Evolutionary conservation across 1,140 invertebrate genomes (phyloP), one percentile per base, ranked within the genome.

Genomic region (Drosophila watanabei): DNA sequence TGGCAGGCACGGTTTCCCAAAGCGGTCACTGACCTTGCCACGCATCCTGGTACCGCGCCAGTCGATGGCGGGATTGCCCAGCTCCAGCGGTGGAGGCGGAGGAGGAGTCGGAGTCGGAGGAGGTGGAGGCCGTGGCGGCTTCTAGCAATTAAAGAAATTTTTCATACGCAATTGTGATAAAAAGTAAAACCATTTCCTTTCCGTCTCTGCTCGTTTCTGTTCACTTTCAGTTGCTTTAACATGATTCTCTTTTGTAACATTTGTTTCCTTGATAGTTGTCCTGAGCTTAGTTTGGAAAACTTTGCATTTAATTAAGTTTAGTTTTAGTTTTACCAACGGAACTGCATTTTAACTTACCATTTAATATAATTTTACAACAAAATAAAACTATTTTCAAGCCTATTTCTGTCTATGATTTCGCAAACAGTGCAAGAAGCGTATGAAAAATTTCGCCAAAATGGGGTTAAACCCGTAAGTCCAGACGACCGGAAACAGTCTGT

Each of bases 111-210:
- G n/a, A n/a, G n/a, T n/a, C n/a, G 18, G 61, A 13, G 51, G 59
- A 28, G 33, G 62, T 16, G 70, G 68, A 66, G 75, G 79, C 52
- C 89, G 88, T 75, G 75, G 90, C 41, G 77, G 91, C 60, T 92
- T 92, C 90, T 92, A 92, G 91, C 91, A 92, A 88, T 88, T 92
- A 92, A 92, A 92, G 86, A 92, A 92, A 88, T 92, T 92, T 88
- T 92, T 92, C 91, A 92, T 92, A 91, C 91, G 91, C 82, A 92
- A 92, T 92, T 92, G 91, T 92, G 91, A 92, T 92, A 92, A 92
- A 92, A 92, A 92, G 75, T 92, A 80, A 91, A 77, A 39, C 48
- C 43, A 43, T 72, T 71, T 65, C 56, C 18, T 48, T 76, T 60
- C 39, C 56, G 14, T 33, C 57, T 62, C 52, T 56, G 58, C 18